These are phyloP conservation scores for Latrodectus elegans DNA, from an alignment of 2,888 invertebrate species.

Conservation along the genomic window DNA sequence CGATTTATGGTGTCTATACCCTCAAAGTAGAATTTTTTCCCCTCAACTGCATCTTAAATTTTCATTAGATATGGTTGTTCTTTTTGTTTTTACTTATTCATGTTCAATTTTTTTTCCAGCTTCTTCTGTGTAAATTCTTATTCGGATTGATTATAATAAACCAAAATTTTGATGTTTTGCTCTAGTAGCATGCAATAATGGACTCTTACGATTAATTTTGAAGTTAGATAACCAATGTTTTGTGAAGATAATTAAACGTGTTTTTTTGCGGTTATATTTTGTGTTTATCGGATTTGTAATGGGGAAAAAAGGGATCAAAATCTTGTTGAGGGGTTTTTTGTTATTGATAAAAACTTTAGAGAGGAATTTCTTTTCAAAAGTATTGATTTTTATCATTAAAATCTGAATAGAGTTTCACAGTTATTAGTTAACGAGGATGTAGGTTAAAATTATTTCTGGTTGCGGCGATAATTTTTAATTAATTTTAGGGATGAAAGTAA, in stretches of 20 bases:
- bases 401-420: too few relatives aligned
- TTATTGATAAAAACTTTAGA: background rate
- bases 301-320: background rate
- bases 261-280: slow-evolving; percentile 16
- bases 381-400: background rate
- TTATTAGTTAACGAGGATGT: too few relatives aligned
- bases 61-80: slow-evolving; percentile 59
- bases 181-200: slow-evolving; percentile 57
- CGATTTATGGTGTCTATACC: slow-evolving; percentile 60
- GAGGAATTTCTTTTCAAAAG: background rate
- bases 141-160: slow-evolving; percentile 66
- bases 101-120: slow-evolving; percentile 37
- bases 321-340: background rate
- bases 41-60: slow-evolving; percentile 43
- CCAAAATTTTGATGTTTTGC: slow-evolving; percentile 49
- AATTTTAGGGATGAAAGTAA: too few relatives aligned
- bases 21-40: slow-evolving; percentile 17
- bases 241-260: slow-evolving; percentile 6
- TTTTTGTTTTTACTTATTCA: slow-evolving; percentile 39
- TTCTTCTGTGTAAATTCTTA: slow-evolving; percentile 47
- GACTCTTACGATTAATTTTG: slow-evolving; percentile 68
- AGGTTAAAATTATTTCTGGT: too few relatives aligned
- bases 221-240: slow-evolving; percentile 50
- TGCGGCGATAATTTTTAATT: too few relatives aligned
- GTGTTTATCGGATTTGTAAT: slow-evolving; percentile 1